These are phyloP conservation scores for Zaprionus camerounensis DNA, from an alignment of 1,140 invertebrate genomes.

Conservation along the genomic window DNA sequence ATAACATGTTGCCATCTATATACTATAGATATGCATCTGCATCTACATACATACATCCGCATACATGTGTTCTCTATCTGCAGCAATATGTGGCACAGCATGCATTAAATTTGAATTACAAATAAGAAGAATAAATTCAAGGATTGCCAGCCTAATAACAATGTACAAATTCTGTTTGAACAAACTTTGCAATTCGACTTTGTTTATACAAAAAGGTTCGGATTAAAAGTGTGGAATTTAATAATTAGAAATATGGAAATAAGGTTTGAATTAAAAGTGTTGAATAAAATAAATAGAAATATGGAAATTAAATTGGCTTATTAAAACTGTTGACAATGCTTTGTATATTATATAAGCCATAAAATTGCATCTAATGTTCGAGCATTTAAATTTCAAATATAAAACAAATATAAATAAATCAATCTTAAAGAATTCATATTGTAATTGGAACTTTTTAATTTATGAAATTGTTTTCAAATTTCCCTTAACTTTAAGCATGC, in stretches of 20 bases:
- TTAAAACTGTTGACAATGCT: background rate
- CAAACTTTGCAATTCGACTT: background rate
- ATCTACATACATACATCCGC: background rate
- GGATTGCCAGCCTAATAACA: background rate
- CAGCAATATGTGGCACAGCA: conserved; percentile 1
- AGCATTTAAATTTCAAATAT: background rate
- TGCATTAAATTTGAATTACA: conserved; percentile 11
- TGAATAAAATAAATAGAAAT: background rate
- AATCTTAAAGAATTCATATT: too few species aligned
- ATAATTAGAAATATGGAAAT: conserved; percentile 1
- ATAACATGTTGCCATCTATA: background rate
- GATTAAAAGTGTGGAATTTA: background rate
- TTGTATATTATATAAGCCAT: too few species aligned
- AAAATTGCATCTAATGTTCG: too few species aligned
- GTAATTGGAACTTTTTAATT: too few species aligned
- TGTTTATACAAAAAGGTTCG: background rate
- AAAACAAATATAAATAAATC: background rate
- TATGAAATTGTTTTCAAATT: too few species aligned
- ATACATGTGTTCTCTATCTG: background rate
- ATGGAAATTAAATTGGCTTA: background rate
- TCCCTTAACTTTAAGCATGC: too few species aligned
- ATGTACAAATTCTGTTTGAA: background rate
- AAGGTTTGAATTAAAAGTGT: background rate
- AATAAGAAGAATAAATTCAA: background rate
- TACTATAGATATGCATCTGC: background rate